Percentiles rank a stretch among this genome's conserved stretches.
These are phyloP conservation scores for Merops nubicus DNA, from an alignment of 2,113 vertebrate species.

Conservation along the genomic window DNA sequence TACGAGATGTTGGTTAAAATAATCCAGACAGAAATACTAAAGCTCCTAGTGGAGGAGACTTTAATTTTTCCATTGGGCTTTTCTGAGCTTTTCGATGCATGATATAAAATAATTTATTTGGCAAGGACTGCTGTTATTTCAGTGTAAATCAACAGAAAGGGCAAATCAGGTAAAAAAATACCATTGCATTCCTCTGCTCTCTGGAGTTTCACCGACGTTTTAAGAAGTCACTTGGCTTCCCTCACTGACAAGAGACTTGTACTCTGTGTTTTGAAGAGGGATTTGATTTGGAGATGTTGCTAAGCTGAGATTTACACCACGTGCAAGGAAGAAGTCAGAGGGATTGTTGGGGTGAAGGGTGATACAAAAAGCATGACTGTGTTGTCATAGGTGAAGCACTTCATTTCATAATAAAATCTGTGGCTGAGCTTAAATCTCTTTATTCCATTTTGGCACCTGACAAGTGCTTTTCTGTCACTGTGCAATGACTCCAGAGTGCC, in stretches of 20 bases:
- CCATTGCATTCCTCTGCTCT: not conserved
- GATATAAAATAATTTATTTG: constrained; percentile 24
- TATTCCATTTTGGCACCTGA: not conserved
- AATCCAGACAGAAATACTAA: not conserved
- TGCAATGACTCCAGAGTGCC: not conserved
- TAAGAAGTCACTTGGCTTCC: not conserved
- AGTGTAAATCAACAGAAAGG: constrained; percentile 8
- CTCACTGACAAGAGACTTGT: not conserved
- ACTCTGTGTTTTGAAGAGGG: not conserved
- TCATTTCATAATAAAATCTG: not conserved
- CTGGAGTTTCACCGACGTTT: not conserved
- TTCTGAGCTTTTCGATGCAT: not conserved
- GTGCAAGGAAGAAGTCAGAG: not conserved
- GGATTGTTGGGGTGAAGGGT: not conserved
- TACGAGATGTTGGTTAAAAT: not conserved
- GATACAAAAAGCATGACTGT: fast-evolving
- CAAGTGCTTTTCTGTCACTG: not conserved
- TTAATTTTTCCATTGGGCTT: not conserved
- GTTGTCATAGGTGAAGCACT: not conserved
- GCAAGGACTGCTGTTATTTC: not conserved
- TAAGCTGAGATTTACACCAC: not conserved
- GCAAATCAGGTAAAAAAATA: constrained; percentile 6
- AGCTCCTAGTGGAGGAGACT: not conserved
- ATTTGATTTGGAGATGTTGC: not conserved
- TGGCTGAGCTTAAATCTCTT: not conserved